Evolutionary conservation across 2,888 invertebrate species (phyloP).

Genomic region (Boloria selene): DNA sequence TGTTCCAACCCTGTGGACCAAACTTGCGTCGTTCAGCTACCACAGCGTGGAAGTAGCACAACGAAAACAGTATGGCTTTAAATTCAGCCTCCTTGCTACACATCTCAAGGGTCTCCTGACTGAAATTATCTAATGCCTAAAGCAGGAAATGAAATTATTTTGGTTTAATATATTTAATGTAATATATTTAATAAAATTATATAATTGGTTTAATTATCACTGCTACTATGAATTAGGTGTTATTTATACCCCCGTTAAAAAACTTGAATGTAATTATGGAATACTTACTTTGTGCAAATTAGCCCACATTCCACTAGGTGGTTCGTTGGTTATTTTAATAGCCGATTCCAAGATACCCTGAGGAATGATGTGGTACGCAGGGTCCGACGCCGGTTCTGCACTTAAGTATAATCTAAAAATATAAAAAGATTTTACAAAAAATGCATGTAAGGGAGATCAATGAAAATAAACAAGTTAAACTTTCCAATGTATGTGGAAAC

Average conservation of each 20-base stretch:
- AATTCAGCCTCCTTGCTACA: constrained; percentile 96
- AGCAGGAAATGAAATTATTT: not conserved
- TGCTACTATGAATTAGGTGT: no score
- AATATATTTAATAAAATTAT: no score
- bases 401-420: constrained; percentile 88
- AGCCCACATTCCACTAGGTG: constrained; percentile 96
- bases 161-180: no score
- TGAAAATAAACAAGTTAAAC: not conserved
- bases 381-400: constrained; percentile 91
- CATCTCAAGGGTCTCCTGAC: constrained; percentile 95
- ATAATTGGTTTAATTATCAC: not conserved
- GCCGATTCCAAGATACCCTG: constrained; percentile 96
- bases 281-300: constrained; percentile 90
- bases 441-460: not conserved
- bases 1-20: constrained; percentile 97
- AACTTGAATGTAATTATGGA: not conserved
- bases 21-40: constrained; percentile 96
- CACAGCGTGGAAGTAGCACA: constrained; percentile 97
- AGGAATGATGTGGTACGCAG: constrained; percentile 85
- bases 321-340: constrained; percentile 98
- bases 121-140: constrained; percentile 93
- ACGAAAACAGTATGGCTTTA: constrained; percentile 92
- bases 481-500: not conserved
- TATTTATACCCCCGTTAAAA: no score
- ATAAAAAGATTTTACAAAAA: constrained; percentile 42